Conservation (phyloP, 2,113 vertebrate species). For the Phrynosoma platyrhinos region DNA sequence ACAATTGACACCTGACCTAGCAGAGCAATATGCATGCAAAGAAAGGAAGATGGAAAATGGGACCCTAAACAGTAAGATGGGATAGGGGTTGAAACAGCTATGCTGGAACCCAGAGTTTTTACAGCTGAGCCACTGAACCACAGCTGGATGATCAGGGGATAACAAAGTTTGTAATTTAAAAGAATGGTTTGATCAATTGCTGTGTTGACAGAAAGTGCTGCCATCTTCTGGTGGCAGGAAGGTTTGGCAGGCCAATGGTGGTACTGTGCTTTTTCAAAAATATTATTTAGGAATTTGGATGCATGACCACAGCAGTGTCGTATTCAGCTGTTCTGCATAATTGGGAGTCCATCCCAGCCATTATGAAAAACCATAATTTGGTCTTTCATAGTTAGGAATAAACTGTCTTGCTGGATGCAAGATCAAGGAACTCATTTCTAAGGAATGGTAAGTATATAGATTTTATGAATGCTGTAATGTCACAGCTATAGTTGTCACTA, state of each 20-base stretch:
- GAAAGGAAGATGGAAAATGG: neutral
- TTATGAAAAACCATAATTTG: no score
- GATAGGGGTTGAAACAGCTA: neutral
- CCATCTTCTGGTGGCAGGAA: constrained; percentile 57
- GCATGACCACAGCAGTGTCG: neutral
- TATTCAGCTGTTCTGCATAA: neutral
- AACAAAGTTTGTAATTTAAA: neutral
- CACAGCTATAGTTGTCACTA: neutral
- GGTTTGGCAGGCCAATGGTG: neutral
- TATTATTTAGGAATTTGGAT: neutral
- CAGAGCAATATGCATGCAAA: neutral
- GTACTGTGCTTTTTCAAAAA: neutral
- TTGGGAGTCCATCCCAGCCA: neutral
- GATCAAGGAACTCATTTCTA: neutral
- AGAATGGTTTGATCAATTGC: neutral
- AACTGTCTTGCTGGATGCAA: no score
- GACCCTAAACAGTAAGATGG: no score
- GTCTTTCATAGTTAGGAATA: no score
- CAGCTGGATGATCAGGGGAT: neutral
- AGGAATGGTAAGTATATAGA: neutral
- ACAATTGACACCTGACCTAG: neutral
- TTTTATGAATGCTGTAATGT: no score
- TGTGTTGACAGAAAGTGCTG: constrained; percentile 49
- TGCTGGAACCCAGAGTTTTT: neutral
- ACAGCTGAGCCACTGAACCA: neutral